Percentiles rank a stretch among this genome's conserved stretches.
Evolutionary conservation across 2,113 vertebrate species (phyloP).

Genomic region (Zosterops pallidus): DNA sequence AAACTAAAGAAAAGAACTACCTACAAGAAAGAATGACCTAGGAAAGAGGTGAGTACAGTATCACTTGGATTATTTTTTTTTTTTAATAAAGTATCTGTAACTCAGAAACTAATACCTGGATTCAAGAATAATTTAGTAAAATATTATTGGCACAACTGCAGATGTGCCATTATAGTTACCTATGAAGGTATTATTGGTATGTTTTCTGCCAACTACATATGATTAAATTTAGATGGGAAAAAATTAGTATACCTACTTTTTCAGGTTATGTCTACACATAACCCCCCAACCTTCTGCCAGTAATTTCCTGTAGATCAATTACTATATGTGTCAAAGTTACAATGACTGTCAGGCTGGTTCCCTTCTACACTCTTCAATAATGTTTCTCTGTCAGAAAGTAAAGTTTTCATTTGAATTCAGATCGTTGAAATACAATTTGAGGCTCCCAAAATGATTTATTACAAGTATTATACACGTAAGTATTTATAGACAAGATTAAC

Average conservation of each 20-base stretch:
- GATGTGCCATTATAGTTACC: neutral
- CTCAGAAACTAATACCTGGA: neutral
- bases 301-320: neutral
- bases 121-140: neutral
- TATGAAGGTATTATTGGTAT: neutral
- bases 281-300: neutral
- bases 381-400: neutral
- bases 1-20: neutral
- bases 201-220: neutral
- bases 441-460: neutral
- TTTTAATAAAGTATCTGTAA: neutral
- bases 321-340: neutral
- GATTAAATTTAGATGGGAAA: neutral
- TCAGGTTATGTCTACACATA: neutral
- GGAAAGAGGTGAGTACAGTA: neutral
- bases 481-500: neutral
- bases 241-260: neutral
- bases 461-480: no score
- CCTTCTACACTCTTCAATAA: neutral
- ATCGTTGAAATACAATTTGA: neutral
- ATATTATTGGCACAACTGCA: neutral
- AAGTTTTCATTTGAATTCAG: neutral
- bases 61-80: neutral
- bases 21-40: neutral
- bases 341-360: neutral